Percentiles rank a stretch among this genome's conserved stretches.
Evolutionary conservation across 2,888 invertebrate species (phyloP).

Genomic region (Proisotoma minuta): DNA sequence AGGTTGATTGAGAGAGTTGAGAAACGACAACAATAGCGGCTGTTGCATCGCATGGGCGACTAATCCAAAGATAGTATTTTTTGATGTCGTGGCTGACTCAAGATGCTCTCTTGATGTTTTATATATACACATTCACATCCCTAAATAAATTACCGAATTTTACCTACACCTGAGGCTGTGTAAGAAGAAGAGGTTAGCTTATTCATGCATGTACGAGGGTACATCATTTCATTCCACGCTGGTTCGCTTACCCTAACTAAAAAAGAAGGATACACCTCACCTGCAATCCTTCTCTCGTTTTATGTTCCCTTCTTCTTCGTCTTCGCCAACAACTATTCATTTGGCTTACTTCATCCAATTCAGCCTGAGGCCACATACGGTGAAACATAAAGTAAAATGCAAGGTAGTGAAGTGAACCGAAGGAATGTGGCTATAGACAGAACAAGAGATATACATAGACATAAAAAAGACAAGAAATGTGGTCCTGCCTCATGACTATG

Average conservation of each 20-base stretch:
- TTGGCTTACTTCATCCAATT: neutral
- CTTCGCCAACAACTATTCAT: constrained; percentile 14
- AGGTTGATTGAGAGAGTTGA: no score
- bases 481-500: no score
- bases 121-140: neutral
- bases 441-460: neutral
- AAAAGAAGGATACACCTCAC: neutral
- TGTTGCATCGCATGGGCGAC: no score
- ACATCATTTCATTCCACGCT: neutral
- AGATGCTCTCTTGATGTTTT: neutral
- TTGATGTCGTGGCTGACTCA: no score
- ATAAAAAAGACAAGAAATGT: no score
- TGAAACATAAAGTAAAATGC: neutral
- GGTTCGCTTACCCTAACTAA: neutral
- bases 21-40: no score
- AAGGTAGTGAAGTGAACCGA: neutral
- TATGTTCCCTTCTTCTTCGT: constrained; percentile 13
- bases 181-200: neutral
- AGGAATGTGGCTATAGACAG: neutral
- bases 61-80: no score
- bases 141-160: neutral
- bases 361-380: neutral
- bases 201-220: constrained; percentile 5
- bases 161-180: neutral
- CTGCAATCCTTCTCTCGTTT: constrained; percentile 13